These are phyloP conservation scores for Elegia similella DNA, from an alignment of 2,888 invertebrate species.

Conservation along the genomic window DNA sequence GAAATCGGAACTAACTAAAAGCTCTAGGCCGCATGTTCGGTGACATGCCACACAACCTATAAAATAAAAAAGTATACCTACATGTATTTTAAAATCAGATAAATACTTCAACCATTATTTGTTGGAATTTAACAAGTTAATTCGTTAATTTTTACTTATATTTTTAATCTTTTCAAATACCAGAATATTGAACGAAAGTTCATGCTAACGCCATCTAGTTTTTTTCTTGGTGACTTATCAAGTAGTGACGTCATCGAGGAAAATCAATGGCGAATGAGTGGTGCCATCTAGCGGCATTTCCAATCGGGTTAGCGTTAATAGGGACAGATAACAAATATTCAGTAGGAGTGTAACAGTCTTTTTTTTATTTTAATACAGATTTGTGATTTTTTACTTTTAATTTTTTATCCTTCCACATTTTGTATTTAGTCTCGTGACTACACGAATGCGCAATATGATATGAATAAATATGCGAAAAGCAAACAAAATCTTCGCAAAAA, in stretches of 20 bases:
- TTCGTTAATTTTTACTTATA: too few relatives aligned
- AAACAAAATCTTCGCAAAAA: too few relatives aligned
- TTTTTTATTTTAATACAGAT: too few relatives aligned
- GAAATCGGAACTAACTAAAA: slow-evolving; percentile 37
- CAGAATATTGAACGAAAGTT: neutral
- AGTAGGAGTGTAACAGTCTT: too few relatives aligned
- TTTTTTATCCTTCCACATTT: too few relatives aligned
- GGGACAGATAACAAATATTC: too few relatives aligned
- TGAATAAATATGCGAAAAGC: too few relatives aligned
- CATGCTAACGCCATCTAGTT: slow-evolving; percentile 8
- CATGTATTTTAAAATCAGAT: neutral
- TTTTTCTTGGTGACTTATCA: neutral
- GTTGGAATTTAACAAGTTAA: neutral
- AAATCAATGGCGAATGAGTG: neutral
- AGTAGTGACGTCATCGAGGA: slow-evolving; percentile 6
- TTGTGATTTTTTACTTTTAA: too few relatives aligned
- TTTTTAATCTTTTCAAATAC: neutral
- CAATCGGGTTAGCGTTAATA: neutral
- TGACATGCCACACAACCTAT: neutral
- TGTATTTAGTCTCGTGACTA: too few relatives aligned
- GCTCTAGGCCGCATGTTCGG: slow-evolving; percentile 22
- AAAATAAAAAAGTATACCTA: neutral
- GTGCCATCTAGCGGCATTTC: neutral
- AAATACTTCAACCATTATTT: neutral
- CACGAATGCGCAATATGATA: too few relatives aligned